A percentile compares a stretch with the other conserved stretches of the same genome.
Evolutionary conservation across 2,113 vertebrate genomes (phyloP).

Genomic region (Lagopus muta): DNA sequence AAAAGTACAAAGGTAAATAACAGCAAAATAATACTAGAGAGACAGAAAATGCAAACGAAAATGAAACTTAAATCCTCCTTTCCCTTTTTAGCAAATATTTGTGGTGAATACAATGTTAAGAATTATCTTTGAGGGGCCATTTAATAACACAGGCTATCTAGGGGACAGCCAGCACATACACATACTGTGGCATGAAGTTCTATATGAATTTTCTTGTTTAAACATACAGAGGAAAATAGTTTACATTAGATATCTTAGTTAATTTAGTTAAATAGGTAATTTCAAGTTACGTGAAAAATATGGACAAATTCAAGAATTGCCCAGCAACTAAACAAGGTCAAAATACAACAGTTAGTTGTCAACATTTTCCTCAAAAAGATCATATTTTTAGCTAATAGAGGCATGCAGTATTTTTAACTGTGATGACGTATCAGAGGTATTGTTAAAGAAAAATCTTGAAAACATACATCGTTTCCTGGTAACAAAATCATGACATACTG

Average conservation of each 20-base stretch:
- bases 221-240: not conserved
- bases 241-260: not conserved
- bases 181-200: not conserved
- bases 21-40: slow-evolving; percentile 40
- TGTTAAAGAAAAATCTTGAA: not conserved
- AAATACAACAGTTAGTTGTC: not conserved
- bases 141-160: not conserved
- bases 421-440: not conserved
- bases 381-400: not conserved
- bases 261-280: not conserved
- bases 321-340: not conserved
- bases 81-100: not conserved
- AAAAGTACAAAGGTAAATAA: slow-evolving; percentile 59
- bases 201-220: not conserved
- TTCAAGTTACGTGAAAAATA: not conserved
- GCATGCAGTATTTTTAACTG: not conserved
- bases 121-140: not conserved
- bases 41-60: slow-evolving; percentile 66
- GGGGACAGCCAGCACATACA: not conserved
- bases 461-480: not conserved
- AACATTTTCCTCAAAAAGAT: not conserved
- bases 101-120: not conserved
- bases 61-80: slow-evolving; percentile 25
- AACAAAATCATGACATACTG: not conserved
- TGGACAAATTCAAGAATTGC: not conserved